A percentile compares a stretch with the other conserved stretches of the same genome.
Conservation (phyloP, 2,797 vertebrate genomes). For the Phrynocephalus forsythii region DNA sequence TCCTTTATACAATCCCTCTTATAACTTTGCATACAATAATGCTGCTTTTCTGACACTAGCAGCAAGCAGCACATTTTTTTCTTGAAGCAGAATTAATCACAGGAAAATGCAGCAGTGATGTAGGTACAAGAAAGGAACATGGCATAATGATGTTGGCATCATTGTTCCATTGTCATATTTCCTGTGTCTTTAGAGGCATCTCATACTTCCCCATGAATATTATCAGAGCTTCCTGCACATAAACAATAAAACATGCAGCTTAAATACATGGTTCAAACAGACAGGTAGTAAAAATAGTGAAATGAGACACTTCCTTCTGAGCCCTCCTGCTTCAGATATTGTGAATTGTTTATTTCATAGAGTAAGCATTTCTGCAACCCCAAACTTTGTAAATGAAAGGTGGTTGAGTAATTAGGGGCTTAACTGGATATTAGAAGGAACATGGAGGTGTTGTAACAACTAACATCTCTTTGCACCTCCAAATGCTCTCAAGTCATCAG, state of each 20-base stretch:
- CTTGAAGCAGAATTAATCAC: conserved; percentile 73
- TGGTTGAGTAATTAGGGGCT: neutral
- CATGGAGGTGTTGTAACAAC: neutral
- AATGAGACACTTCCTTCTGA: neutral
- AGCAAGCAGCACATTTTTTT: conserved; percentile 69
- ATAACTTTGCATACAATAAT: conserved; percentile 70
- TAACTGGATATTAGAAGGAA: neutral
- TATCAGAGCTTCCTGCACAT: conserved; percentile 57
- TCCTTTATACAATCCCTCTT: conserved; percentile 56
- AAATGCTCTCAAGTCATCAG: neutral
- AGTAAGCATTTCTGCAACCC: conserved; percentile 42
- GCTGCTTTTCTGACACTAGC: conserved; percentile 70
- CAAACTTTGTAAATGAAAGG: neutral
- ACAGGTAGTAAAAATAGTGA: conserved; percentile 39
- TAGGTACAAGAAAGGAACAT: conserved; percentile 69
- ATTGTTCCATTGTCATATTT: conserved; percentile 70
- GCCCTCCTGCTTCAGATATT: conserved; percentile 3
- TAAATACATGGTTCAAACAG: conserved; percentile 45
- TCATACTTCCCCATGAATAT: conserved; percentile 56
- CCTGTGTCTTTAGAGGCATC: conserved; percentile 58
- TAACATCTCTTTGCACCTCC: neutral
- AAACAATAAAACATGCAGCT: conserved; percentile 50
- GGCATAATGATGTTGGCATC: conserved; percentile 69
- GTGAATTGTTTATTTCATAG: conserved; percentile 41
- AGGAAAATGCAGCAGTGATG: conserved; percentile 72